phyloP scores from a whole-genome alignment of 2,797 vertebrate genomes.

The Gallinago nigripennis region DNA sequence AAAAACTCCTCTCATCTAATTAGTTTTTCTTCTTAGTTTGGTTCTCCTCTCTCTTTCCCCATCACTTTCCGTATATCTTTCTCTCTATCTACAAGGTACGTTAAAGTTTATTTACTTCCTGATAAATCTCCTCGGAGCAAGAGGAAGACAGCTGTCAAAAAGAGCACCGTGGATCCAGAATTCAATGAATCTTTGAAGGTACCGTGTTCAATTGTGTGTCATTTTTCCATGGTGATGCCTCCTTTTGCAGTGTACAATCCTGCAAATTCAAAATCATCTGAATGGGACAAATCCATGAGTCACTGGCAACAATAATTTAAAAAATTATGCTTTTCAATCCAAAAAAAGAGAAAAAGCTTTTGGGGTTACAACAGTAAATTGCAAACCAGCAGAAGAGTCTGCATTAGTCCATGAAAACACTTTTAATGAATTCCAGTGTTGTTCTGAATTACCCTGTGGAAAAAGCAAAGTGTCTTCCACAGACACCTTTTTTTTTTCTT shows the following conservation, averaged over 20 bases:
- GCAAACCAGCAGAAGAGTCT: background rate
- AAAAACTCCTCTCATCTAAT: background rate
- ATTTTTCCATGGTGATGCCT: background rate
- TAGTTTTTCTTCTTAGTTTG: background rate
- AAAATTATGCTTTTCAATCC: background rate
- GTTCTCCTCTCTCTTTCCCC: background rate
- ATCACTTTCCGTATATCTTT: background rate
- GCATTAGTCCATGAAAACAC: background rate
- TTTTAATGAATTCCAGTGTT: background rate
- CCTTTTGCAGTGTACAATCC: background rate
- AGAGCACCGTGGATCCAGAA: conserved; percentile 83
- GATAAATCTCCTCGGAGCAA: conserved; percentile 81
- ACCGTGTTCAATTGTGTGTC: background rate
- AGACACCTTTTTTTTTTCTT: background rate
- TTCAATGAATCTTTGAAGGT: conserved; percentile 89
- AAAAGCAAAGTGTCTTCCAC: background rate
- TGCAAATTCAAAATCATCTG: background rate
- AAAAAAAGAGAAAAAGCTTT: background rate
- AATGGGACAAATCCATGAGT: background rate
- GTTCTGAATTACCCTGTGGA: background rate
- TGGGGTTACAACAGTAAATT: background rate
- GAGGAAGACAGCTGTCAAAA: conserved; percentile 87
- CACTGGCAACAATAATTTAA: background rate
- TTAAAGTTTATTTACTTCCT: conserved; percentile 88
- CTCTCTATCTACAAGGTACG: conserved; percentile 76